Evolutionary conservation across 1,140 invertebrate genomes (phyloP), one percentile per base, ranked within the genome.

Genomic region (Metaphire vulgaris): DNA sequence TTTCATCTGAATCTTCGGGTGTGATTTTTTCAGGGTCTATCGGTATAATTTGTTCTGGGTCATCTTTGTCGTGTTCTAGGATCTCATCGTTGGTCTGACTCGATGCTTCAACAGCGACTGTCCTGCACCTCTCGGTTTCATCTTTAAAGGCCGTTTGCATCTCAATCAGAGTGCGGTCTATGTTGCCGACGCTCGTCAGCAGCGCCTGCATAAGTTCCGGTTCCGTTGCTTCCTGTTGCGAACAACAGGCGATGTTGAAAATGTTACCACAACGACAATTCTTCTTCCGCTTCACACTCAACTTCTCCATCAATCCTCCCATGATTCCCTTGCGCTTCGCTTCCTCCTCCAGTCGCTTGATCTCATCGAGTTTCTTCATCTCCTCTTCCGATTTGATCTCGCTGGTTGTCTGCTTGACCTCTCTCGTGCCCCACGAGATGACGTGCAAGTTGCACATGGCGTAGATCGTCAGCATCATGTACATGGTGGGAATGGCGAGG

Each of bases 401-500:
- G 2, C 94, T 80, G 74, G 81, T 79, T 66, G 81, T 81, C 56
- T 81, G 81, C 1, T 81, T 80, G 12, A 80, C 80, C 73, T 85
- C 83, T 76, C 85, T 77, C 1, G 82, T 83, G 80, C 85, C 85
- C 85, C 68, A 83, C 0, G 81, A 82, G 16, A 85, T 80, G n/a
- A 81, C 79, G 78, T 85, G 80, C 29, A 86, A 68, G 68, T 85
- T 85, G 69, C 78, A 79, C 6, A 85, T 72, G 0, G 83, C 84
- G 76, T 85, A 86, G 41, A 85, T 82, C 0, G 85, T 81, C 1
- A 85, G 78, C 12, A 86, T 69, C 29, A 86, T 77, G 76, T 84
- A 85, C 1, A 83, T 84, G 30, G 82, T 81, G 15, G 84, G 84
- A 21, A 86, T 81, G 15, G 82, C 81, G 1, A 86, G 66, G 26